A percentile compares a stretch with the other conserved stretches of the same genome.
These are phyloP conservation scores for Lasioglossum marginatum DNA, from an alignment of 2,888 invertebrate species.

Conservation along the genomic window DNA sequence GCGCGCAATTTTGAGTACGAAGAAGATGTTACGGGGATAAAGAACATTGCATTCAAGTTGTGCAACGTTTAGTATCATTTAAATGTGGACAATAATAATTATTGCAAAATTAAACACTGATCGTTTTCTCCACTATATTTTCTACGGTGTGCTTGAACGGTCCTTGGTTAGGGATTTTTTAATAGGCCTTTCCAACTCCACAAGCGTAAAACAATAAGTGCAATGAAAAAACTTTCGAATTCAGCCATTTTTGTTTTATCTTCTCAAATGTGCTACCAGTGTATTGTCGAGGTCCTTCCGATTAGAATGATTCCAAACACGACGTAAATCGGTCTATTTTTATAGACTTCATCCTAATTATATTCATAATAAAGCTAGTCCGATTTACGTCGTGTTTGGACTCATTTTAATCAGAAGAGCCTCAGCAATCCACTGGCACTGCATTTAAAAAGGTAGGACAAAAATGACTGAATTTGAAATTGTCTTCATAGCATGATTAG, in stretches of 20 bases:
- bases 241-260: background rate
- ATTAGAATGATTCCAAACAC: background rate
- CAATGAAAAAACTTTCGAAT: background rate
- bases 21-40: conserved; percentile 9
- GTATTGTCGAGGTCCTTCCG: background rate
- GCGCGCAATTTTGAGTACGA: conserved; percentile 21
- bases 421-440: background rate
- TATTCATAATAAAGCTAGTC: background rate
- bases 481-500: background rate
- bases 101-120: background rate
- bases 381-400: background rate
- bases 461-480: background rate
- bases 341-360: background rate
- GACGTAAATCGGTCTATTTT: background rate
- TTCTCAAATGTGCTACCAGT: background rate
- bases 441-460: background rate
- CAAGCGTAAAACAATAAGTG: too few relatives aligned
- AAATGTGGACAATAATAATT: background rate
- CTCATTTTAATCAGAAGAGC: background rate
- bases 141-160: background rate
- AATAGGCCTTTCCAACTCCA: background rate
- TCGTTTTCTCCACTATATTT: background rate
- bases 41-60: background rate
- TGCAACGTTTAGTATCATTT: background rate
- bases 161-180: background rate